phyloP scores from a whole-genome alignment of 2,113 vertebrate species.

The Dipodomys stephensi region DNA sequence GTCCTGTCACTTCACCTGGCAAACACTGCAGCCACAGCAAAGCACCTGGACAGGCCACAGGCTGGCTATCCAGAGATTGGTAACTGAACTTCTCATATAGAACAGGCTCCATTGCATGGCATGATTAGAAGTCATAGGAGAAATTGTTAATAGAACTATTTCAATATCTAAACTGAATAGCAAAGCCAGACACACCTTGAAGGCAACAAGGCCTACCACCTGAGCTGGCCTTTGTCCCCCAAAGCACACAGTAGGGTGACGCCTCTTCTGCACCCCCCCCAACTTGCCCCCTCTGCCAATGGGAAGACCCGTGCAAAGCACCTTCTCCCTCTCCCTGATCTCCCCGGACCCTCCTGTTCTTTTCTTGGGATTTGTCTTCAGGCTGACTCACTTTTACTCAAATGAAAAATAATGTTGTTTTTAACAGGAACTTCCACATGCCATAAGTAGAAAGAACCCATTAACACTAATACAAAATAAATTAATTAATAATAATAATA shows the following conservation, averaged over 20 bases:
- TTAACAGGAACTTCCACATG: constrained; percentile 52
- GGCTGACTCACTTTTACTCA: constrained; percentile 40
- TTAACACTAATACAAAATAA: not conserved
- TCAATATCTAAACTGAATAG: not conserved
- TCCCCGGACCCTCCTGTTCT: not conserved
- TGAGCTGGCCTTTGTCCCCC: not conserved
- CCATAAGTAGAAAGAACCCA: constrained; percentile 32
- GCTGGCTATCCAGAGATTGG: too few relatives aligned
- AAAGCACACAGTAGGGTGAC: too few relatives aligned
- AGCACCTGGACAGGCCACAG: not conserved
- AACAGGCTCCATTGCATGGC: not conserved
- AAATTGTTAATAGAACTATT: not conserved
- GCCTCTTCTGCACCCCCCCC: not conserved
- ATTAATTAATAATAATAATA: not conserved
- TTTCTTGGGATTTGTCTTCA: constrained; percentile 30
- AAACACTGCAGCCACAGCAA: not conserved
- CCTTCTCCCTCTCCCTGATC: not conserved
- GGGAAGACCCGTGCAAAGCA: not conserved
- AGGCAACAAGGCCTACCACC: not conserved
- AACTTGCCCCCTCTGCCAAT: not conserved
- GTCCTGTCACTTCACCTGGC: not conserved
- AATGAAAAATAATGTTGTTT: not conserved
- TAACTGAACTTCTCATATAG: not conserved
- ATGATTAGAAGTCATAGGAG: not conserved
- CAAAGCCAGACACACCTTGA: not conserved